Base-by-base conservation (phyloP, 1,140 invertebrate genomes). In the Himalopsyche phryganea region DNA sequence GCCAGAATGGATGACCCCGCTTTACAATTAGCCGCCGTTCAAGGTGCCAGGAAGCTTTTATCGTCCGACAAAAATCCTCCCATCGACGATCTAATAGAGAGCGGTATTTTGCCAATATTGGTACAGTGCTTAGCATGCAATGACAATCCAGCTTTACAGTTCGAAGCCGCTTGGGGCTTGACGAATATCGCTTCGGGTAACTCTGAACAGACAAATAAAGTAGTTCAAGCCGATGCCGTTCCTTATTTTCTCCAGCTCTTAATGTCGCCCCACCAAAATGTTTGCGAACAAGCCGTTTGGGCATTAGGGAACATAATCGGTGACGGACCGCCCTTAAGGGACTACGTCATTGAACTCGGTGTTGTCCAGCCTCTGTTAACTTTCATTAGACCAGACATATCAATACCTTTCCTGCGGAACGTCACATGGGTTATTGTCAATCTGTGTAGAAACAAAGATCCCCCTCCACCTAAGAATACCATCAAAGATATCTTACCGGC, bases 401-500 rank as follows among this genome's bases (percentile, higher is more conserved):
- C 92, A 20, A 90, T 97, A 57, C 83, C 87, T 46, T 98, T 98
- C 77, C 79, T 97, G 64, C 85, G 95, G 47, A 98, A 98, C 74
- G 93, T 98, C n/a, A 96, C 94, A 18, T 98, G 95, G 95, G 94
- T 97, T 19, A 94, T 98, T 77, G 94, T 97, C 10, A 98, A 98
- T 77, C 82, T 98, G 67, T 98, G 94, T 80, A 87, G 95, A 63
- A 96, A 91, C 80, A 98, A 98, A 80, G 93, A 97, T 70, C 94
- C 94, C 20, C 90, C 94, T 7, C 92, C 92, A 65, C 84, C 89
- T 65, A 81, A 87, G 47, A 80, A 85, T 66, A 96, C 94, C 6
- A 96, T 98, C 65, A 81, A 87, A 68, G 91, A 96, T 75, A 88
- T 99, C 70, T 82, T 99, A 65, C 96, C 97, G 42, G 95, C 96